Base-by-base conservation (phyloP, 2,888 invertebrate species). In the Monochamus alternatus region DNA sequence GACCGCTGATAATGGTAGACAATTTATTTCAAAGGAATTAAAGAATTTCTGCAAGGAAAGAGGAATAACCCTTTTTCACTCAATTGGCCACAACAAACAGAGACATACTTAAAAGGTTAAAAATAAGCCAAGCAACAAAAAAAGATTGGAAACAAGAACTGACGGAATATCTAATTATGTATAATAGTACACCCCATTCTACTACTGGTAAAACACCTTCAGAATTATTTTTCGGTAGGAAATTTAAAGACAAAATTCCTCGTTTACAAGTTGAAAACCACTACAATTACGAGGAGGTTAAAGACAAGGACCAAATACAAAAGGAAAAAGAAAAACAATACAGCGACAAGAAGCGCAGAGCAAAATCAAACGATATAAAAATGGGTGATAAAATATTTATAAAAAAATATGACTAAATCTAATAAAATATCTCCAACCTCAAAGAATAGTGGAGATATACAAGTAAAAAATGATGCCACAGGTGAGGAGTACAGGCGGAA, bases 1-100 rank as follows among this genome's bases (percentile, higher is more conserved):
- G 31, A 80, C 75, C 43, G 60, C 79, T 12, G 84, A 84, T 59
- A 80, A 80, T 58, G 84, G 83, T 47, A 79, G 74, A 43, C 81
- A 85, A 71, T 81, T 79, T 62, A 70, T 38, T 5, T 63, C 73
- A 4, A 58, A 67, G 43, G 68, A 80, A 75, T 79, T 84, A 38
- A 73, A 78, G 71, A 47, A 62, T 9, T 83, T 83, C 76, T 73
- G 76, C 22, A 77, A 64, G 44, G 73, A 79, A 51, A 76, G 73
- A 55, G 70, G 75, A 4, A 80, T 82, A 65, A 66, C 74, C 30
- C 76, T 82, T 32, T 72, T 55, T 32, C 75, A 75, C 9, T 76
- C 81, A 38, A 76, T 72, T 81, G 80, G 70, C 77, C 80, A 2
- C 73, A 80, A 67, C 64, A 72, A 78, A 80, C 55, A 58, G 73